phyloP scores from a whole-genome alignment of 2,113 vertebrate genomes.

The Alosa alosa region DNA sequence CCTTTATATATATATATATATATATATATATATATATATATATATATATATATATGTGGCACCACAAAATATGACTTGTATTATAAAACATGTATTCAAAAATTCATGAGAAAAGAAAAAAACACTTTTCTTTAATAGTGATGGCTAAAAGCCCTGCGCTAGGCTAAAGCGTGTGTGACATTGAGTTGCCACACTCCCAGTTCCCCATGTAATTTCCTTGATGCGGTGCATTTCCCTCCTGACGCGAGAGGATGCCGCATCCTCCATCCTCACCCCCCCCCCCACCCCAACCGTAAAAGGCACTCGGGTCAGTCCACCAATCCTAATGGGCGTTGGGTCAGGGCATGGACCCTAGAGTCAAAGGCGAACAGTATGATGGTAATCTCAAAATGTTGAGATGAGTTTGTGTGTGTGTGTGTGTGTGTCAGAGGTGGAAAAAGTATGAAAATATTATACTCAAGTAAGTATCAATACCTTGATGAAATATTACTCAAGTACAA shows the following conservation, averaged over 20 bases:
- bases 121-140: neutral
- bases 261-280: neutral
- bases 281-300: neutral
- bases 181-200: neutral
- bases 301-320: neutral
- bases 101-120: neutral
- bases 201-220: slow-evolving; percentile 26
- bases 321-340: neutral
- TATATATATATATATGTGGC: too few species aligned
- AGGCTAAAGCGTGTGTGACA: slow-evolving; percentile 17
- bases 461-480: too few species aligned
- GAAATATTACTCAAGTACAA: too few species aligned
- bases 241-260: neutral
- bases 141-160: slow-evolving; percentile 17
- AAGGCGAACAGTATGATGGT: neutral
- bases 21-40: too few species aligned
- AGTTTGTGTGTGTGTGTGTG: neutral
- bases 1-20: too few species aligned
- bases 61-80: neutral
- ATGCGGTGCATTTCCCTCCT: slow-evolving; percentile 17
- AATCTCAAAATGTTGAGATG: neutral
- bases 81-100: neutral
- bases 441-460: too few species aligned
- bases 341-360: neutral
- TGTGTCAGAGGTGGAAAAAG: too few species aligned